Conservation (phyloP, 2,113 vertebrate species). For the Proterorhinus semilunaris region DNA sequence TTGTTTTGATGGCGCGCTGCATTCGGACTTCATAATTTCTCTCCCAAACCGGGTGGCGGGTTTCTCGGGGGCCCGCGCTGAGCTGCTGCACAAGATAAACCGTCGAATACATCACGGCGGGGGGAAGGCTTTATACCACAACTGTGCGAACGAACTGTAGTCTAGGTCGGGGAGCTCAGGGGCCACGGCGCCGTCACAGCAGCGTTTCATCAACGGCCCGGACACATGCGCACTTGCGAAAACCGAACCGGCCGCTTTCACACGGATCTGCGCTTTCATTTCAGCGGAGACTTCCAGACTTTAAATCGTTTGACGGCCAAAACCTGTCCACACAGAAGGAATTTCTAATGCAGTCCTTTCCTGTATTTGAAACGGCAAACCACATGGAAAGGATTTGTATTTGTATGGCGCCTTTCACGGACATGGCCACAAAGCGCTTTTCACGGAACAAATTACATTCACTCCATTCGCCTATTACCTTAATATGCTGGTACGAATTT, state of each 20-base stretch:
- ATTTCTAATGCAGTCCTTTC: too few species aligned
- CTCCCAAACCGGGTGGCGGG: constrained; percentile 12
- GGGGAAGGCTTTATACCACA: constrained; percentile 16
- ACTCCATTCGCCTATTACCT: too few species aligned
- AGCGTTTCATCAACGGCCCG: constrained; percentile 8
- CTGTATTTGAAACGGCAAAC: too few species aligned
- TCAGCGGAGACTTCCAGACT: background rate
- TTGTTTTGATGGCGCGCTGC: constrained; percentile 28
- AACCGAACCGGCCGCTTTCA: background rate
- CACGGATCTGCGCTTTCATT: background rate
- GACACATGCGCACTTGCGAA: background rate
- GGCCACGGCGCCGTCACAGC: background rate
- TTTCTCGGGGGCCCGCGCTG: constrained; percentile 10
- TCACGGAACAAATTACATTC: too few species aligned
- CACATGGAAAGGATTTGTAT: too few species aligned
- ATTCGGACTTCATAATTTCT: constrained; percentile 32
- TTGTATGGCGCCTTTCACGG: too few species aligned
- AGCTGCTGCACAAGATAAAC: constrained; percentile 31
- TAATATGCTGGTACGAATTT: too few species aligned
- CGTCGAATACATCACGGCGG: constrained; percentile 30
- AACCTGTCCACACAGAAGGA: too few species aligned
- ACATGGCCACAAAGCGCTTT: too few species aligned
- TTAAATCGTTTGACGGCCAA: background rate
- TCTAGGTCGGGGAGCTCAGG: constrained; percentile 31
- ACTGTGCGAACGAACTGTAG: constrained; percentile 22